A percentile compares a stretch with the other conserved stretches of the same genome.
Conservation (phyloP, 2,113 vertebrate genomes). For the Scopus umbretta region DNA sequence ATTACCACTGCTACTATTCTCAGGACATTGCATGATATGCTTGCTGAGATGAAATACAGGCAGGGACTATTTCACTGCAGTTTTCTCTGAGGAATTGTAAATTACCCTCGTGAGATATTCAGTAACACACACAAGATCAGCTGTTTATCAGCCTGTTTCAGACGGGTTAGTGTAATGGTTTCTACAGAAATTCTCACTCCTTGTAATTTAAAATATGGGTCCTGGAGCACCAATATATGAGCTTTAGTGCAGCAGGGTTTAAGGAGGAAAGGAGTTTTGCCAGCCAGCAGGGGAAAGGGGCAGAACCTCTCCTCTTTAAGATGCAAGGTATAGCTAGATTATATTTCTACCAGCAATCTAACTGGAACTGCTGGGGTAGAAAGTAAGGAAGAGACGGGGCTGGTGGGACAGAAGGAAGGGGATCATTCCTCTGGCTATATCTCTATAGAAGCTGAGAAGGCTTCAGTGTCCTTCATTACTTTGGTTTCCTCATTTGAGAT, state of each 20-base stretch:
- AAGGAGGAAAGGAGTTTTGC: not conserved
- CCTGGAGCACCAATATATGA: not conserved
- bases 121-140: not conserved
- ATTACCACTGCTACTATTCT: not conserved
- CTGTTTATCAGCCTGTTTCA: constrained; percentile 27
- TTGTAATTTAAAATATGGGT: constrained; percentile 9
- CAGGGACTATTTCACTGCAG: not conserved
- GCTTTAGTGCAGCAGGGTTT: not conserved
- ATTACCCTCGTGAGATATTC: constrained; percentile 2
- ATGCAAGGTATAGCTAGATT: not conserved
- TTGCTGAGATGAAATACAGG: constrained; percentile 7
- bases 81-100: constrained; percentile 4
- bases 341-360: not conserved
- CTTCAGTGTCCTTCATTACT: not conserved
- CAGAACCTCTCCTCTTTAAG: not conserved
- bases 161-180: not conserved
- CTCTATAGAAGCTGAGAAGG: not conserved
- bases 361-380: not conserved
- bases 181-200: constrained; percentile 40
- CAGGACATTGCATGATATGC: not conserved
- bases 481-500: not conserved
- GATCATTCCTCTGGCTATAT: not conserved
- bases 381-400: not conserved
- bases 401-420: not conserved
- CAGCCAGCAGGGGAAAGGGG: not conserved